These are phyloP conservation scores for Echinops telfairi DNA, from an alignment of 2,113 vertebrate genomes.

Conservation along the genomic window DNA sequence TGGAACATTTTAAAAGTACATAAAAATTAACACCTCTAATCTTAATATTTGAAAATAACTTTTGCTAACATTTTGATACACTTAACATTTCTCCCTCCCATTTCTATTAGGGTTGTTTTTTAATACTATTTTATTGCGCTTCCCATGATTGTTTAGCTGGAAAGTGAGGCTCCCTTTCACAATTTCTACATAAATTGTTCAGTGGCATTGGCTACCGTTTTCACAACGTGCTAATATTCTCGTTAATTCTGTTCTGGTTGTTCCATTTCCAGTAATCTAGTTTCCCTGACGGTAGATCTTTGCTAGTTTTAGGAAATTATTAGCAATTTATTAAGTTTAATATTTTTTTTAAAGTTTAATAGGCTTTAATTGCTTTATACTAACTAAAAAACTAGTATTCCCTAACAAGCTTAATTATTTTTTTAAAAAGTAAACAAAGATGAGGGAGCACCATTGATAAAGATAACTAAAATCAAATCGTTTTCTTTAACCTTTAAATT, in stretches of 20 bases:
- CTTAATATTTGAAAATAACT: conserved; percentile 36
- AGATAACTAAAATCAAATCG: conserved; percentile 4
- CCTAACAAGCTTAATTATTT: conserved; percentile 7
- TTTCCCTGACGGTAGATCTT: neutral
- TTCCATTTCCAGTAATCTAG: neutral
- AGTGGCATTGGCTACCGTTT: neutral
- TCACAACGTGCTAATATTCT: neutral
- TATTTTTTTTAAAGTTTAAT: conserved; percentile 24
- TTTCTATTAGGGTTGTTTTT: neutral
- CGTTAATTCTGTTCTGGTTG: neutral
- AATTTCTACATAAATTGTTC: neutral
- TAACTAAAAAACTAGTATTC: conserved; percentile 24
- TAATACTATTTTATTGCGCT: neutral
- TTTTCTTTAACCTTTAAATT: neutral
- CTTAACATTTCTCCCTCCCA: conserved; percentile 2
- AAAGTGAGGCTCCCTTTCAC: neutral
- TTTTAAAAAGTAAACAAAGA: conserved; percentile 41
- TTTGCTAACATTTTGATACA: neutral
- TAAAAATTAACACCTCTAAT: conserved; percentile 29
- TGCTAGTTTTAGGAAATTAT: neutral
- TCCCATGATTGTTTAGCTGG: neutral
- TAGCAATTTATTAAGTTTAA: conserved; percentile 7
- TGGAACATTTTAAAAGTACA: conserved; percentile 38
- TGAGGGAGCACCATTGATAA: neutral
- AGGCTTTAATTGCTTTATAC: conserved; percentile 33